Base-by-base conservation (phyloP, 2,888 invertebrate species). In the Stegophylla sp. region DNA sequence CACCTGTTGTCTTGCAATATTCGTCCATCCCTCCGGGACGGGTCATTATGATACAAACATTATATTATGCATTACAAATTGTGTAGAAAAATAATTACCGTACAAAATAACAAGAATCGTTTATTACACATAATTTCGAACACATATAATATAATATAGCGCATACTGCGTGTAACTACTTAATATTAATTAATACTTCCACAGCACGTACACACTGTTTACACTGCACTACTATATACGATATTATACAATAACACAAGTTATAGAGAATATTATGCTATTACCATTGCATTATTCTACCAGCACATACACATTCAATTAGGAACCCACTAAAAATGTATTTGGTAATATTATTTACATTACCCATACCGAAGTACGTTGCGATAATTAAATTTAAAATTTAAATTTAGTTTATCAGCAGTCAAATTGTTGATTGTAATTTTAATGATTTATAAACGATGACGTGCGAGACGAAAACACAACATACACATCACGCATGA, bases 331-430 rank as follows among this genome's bases (percentile, higher is more conserved):
- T 3, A 43, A 34, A 23, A 63, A 34, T 34, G 15, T n/a, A 63
- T 43, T 51, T 48, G 28, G 3, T 28, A 28, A n/a, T 48, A n/a
- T n/a, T 51, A 51, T 69, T 26, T 69, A 63, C 12, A n/a, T n/a
- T 12, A n/a, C 41, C 13, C 2, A 51, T 69, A 53, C 28, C 20
- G 15, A 53, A 41, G 34, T 5, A 26, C 23, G 41, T 61, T 17
- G 20, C 28, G 61, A 63, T 28, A 48, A 63, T 74, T 74, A 63
- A 74, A 74, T 74, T 74, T 74, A 63, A 48, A 74, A 63, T 74
- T 74, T 34, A 63, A 74, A 74, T 63, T 2, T 34, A 61, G 48
- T 59, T 34, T 63, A 74, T 63, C 74, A 63, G 48, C 61, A 28
- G 74, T 48, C 74, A 28, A 61, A 63, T 74, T 45, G n/a, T 73